Conservation (phyloP, 2,113 vertebrate species). For the Rana temporaria region DNA sequence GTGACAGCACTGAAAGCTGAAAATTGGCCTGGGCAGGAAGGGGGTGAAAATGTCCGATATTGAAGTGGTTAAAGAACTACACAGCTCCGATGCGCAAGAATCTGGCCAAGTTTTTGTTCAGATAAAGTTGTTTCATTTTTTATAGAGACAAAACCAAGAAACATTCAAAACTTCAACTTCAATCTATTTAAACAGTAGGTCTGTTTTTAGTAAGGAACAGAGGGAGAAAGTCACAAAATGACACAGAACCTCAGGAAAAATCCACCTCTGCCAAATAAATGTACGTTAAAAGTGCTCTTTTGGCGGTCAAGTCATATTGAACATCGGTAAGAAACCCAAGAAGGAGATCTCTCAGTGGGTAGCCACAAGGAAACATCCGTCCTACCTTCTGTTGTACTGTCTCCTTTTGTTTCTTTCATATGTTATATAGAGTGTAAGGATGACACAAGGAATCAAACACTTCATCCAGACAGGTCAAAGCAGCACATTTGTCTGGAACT, state of each 20-base stretch:
- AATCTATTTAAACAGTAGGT: background rate
- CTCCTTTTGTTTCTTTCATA: constrained; percentile 39
- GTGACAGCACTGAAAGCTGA: too few species aligned
- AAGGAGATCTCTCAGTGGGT: constrained; percentile 42
- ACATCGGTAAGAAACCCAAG: constrained; percentile 31
- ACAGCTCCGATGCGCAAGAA: too few species aligned
- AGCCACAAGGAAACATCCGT: constrained; percentile 25
- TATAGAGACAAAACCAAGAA: background rate
- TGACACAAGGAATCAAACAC: constrained; percentile 33
- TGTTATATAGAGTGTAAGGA: constrained; percentile 48
- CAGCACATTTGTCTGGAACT: constrained; percentile 49
- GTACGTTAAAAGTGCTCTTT: constrained; percentile 27
- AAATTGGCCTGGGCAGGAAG: too few species aligned
- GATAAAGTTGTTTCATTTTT: too few species aligned
- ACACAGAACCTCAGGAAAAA: constrained; percentile 38
- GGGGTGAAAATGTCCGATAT: too few species aligned
- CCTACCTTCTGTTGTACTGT: constrained; percentile 46
- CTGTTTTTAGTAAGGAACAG: constrained; percentile 17
- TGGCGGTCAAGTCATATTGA: constrained; percentile 37
- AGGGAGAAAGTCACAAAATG: constrained; percentile 2
- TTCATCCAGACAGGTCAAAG: constrained; percentile 43
- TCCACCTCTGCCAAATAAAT: constrained; percentile 26
- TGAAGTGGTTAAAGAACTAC: too few species aligned
- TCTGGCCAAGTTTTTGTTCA: too few species aligned
- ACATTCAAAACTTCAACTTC: background rate